Evolutionary conservation across 2,888 invertebrate species (phyloP), one percentile per base, ranked within the genome.

Genomic region (Patella ulyssiponensis): DNA sequence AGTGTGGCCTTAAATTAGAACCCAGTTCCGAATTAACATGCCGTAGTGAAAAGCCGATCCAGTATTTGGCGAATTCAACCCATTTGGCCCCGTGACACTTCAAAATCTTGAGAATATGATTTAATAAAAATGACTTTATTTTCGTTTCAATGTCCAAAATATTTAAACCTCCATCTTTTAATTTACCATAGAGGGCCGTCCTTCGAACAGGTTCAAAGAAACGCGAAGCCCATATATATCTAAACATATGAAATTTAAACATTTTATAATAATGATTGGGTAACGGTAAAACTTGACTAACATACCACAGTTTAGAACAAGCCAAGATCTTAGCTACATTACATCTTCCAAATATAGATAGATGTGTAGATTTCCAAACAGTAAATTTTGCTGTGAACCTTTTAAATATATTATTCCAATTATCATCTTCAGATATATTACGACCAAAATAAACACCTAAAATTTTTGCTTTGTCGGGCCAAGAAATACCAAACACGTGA

Each of bases 301-400:
- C 56, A 56, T 56, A 56, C 56, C 56, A 56, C 4, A 56, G 15
- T n/a, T 56, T 56, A 56, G 56, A 56, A 56, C 56, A 56, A 56
- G 56, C 56, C 56, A 56, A 56, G n/a, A 56, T 56, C 15, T 56
- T 56, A n/a, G 56, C n/a, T 15, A 56, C 56, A n/a, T 56, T 56
- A 56, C 56, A 56, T 56, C 56, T 56, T 56, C 56, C 56, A 56
- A 56, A 56, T 17, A 56, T 56, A 9, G 56, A 56, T 15, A 56
- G 56, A 56, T 56, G 56, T 0, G 56, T 56, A 15, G 15, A 17
- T 56, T 56, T 58, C 73, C 73, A 80, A 44, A 75, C 20, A 72
- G 79, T 76, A 51, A 83, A 56, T 11, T 71, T 75, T 17, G 72
- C 71, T 3, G n/a, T 15, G 76, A 79, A 83, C 56, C 80, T 83